phyloP scores from a whole-genome alignment of 2,888 invertebrate species.

The Stratiomys singularior region DNA sequence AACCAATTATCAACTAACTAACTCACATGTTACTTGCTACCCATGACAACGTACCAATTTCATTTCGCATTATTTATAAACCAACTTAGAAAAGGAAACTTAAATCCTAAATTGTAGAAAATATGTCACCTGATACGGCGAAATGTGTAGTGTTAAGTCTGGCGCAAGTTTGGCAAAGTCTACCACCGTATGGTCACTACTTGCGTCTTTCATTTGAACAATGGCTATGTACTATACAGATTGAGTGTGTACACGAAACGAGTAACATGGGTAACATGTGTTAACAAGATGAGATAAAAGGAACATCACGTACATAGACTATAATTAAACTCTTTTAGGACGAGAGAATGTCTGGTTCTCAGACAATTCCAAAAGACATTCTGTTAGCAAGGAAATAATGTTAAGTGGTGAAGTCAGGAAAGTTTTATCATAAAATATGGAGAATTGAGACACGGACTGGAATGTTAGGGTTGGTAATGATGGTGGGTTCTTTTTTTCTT shows the following conservation, averaged over 20 bases:
- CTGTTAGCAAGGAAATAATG: not conserved
- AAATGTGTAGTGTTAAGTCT: conserved; percentile 20
- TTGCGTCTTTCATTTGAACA: not conserved
- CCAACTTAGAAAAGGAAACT: not conserved
- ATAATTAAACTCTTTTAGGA: conserved; percentile 32
- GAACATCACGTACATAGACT: conserved; percentile 29
- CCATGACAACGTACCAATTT: not conserved
- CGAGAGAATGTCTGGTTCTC: not conserved
- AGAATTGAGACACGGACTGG: too few species aligned
- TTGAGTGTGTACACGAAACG: conserved; percentile 1
- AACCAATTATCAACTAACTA: too few species aligned
- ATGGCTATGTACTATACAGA: not conserved
- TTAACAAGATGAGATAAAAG: conserved; percentile 41
- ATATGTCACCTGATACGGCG: conserved; percentile 22
- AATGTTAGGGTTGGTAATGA: too few species aligned
- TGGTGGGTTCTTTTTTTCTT: too few species aligned
- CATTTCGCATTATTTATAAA: not conserved
- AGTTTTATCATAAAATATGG: not conserved
- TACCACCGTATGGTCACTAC: conserved; percentile 5
- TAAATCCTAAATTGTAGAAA: not conserved
- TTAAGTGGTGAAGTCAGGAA: not conserved
- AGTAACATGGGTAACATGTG: conserved; percentile 28
- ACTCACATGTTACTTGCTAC: too few species aligned
- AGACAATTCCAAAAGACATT: not conserved
- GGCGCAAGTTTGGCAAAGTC: not conserved